phyloP scores from a whole-genome alignment of 1,140 invertebrate genomes.

The Dendroctonus ponderosae region DNA sequence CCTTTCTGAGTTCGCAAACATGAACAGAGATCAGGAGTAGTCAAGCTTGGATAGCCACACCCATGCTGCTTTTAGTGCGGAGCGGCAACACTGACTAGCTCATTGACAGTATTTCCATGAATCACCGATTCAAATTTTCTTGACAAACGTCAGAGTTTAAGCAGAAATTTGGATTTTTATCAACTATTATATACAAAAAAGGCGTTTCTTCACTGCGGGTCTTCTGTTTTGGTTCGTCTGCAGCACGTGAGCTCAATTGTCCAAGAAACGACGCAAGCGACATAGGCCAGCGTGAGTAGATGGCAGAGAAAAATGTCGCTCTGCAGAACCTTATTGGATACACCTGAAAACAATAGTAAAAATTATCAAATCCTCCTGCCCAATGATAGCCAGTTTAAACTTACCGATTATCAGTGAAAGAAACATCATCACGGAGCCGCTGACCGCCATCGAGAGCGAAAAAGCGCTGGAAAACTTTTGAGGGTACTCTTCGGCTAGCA shows the following conservation, averaged over 20 bases:
- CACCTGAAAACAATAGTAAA: conserved; percentile 31
- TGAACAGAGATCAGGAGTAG: too few relatives aligned
- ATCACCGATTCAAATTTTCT: too few relatives aligned
- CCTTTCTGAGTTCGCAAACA: too few relatives aligned
- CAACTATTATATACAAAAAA: too few relatives aligned
- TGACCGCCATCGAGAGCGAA: conserved; percentile 41
- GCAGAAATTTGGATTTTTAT: too few relatives aligned
- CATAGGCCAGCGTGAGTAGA: conserved; percentile 38
- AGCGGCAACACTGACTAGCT: too few relatives aligned
- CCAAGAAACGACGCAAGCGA: conserved; percentile 40
- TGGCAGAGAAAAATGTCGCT: conserved; percentile 43
- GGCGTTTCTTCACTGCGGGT: too few relatives aligned
- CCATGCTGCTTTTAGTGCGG: too few relatives aligned
- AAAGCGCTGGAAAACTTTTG: conserved; percentile 39
- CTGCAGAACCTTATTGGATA: conserved; percentile 35
- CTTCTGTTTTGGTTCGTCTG: not conserved
- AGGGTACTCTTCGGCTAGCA: conserved; percentile 40
- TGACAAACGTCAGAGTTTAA: too few relatives aligned
- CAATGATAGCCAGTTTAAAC: conserved; percentile 5
- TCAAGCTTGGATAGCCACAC: too few relatives aligned
- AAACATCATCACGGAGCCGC: conserved; percentile 31
- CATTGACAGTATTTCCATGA: too few relatives aligned
- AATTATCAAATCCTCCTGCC: not conserved
- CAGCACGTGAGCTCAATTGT: conserved; percentile 30
- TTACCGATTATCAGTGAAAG: conserved; percentile 38